A percentile compares a stretch with the other conserved stretches of the same genome.
These are phyloP conservation scores for Apodemus agrarius DNA, from an alignment of 2,797 vertebrate species.

Conservation along the genomic window DNA sequence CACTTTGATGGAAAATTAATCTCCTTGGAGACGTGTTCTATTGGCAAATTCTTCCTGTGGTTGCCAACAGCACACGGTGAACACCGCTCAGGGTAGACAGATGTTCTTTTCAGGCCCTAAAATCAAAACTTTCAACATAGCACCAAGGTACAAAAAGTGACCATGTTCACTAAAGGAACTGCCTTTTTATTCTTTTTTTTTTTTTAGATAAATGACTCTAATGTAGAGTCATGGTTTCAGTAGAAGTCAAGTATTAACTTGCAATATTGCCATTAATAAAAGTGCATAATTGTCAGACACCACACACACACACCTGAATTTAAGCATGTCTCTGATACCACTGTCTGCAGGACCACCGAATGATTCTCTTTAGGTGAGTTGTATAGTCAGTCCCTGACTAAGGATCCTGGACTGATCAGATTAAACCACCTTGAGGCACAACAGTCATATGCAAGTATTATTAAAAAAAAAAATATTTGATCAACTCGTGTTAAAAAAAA, in stretches of 20 bases:
- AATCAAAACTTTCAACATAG: background rate
- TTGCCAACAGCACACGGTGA: background rate
- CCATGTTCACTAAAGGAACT: background rate
- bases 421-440: background rate
- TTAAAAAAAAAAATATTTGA: background rate
- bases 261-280: background rate
- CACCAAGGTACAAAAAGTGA: background rate
- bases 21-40: too few relatives aligned
- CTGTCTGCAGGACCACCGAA: background rate
- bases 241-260: background rate
- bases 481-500: background rate
- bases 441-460: background rate
- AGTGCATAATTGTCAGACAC: background rate
- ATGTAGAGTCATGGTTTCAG: background rate
- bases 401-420: background rate
- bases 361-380: background rate
- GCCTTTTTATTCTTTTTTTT: too few relatives aligned
- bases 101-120: background rate
- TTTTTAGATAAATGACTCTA: background rate
- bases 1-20: background rate
- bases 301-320: background rate
- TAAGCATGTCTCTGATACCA: background rate
- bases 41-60: background rate
- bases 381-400: background rate
- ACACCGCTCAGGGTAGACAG: background rate